phyloP scores from a whole-genome alignment of 2,113 vertebrate species.

The Callorhinus ursinus region DNA sequence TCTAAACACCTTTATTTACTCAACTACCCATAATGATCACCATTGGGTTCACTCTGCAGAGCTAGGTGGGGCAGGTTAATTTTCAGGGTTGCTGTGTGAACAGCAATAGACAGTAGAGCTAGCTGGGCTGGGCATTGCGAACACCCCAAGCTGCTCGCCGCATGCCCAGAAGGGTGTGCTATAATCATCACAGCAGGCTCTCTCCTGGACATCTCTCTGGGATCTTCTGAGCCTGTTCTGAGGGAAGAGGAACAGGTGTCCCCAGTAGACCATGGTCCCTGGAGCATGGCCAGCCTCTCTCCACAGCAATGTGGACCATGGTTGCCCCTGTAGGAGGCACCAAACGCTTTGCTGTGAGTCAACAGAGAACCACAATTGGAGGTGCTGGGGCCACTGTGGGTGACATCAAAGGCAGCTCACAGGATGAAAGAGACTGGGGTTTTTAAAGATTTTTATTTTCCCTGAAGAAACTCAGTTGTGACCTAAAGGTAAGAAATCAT shows the following conservation, averaged over 20 bases:
- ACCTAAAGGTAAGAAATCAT: background rate
- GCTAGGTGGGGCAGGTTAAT: background rate
- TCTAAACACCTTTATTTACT: background rate
- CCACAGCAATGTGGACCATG: rapidly evolving
- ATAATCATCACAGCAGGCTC: background rate
- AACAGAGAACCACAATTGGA: background rate
- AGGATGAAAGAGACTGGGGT: background rate
- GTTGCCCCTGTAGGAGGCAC: background rate
- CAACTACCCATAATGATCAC: background rate
- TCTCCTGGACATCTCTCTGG: background rate
- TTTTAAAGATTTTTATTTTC: background rate
- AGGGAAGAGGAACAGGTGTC: background rate
- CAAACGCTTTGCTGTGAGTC: background rate
- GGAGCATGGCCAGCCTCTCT: background rate
- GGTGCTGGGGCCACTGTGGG: background rate
- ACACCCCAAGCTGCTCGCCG: background rate
- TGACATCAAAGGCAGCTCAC: background rate
- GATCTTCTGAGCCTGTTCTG: background rate
- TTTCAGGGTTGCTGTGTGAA: background rate
- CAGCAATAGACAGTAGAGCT: background rate
- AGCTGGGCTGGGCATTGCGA: background rate
- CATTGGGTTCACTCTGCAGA: background rate
- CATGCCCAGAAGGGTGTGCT: background rate
- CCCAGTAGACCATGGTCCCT: background rate
- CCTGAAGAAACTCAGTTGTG: background rate